Evolutionary conservation across 2,888 invertebrate genomes (phyloP), one percentile per base, ranked within the genome.

Genomic region (Andrena marginata): DNA sequence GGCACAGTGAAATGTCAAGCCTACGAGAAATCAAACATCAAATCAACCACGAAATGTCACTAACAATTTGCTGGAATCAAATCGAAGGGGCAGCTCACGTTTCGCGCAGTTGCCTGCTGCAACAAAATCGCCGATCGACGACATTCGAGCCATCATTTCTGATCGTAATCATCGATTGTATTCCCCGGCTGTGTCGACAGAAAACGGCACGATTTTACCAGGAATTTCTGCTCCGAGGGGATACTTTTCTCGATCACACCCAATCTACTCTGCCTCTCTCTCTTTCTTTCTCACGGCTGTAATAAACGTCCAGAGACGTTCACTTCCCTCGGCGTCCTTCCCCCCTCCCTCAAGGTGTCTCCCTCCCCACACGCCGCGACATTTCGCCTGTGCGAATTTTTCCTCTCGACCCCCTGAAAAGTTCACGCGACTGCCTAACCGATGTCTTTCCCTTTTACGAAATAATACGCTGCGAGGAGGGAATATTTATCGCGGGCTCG

Each of bases 341-440:
- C 64, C 70, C 71, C 20, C 29, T 23, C 23, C 0, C 23, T 23
- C 23, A 23, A n/a, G n/a, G 8, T 8, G 23, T 56, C 23, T 69
- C 42, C 0, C 42, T 16, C 42, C 16, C 42, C 42, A 54, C 68
- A 64, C 67, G 65, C 74, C 77, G 80, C 86, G 87, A 87, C 85
- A 88, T 87, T 87, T 87, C 75, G 87, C 74, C 60, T 49, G 75
- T 31, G 73, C 65, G 1, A 54, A 76, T 82, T 86, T 87, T 84
- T 86, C 64, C 71, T 26, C 33, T 31, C 49, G 49, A 42, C 78
- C 29, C 35, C 16, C 67, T 82, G 70, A 86, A 87, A 88, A 88
- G 84, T 86, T 87, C 86, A 87, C 80, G 72, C 75, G 71, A 68
- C 63, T 49, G 75, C 60, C 42, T 60, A 20, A 64, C 29, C 59